Conservation (phyloP, 2,888 invertebrate genomes). For the Coleophora flavipennella region DNA sequence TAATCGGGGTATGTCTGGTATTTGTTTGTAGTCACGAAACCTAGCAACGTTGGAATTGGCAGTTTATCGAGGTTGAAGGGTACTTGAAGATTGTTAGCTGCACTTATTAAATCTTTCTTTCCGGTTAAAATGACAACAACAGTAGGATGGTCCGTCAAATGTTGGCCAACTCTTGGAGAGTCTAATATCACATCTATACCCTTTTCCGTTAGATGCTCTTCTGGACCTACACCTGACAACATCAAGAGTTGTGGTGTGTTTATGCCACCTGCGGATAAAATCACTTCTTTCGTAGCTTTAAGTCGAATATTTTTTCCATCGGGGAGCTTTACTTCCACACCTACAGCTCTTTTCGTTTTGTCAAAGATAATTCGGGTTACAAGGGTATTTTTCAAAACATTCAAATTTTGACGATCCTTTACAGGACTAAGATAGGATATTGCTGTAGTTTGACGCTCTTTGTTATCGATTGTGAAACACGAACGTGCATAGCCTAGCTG, state of each 20-base stretch:
- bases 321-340: constrained; percentile 28
- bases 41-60: constrained; percentile 23
- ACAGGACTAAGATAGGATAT: constrained; percentile 27
- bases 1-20: constrained; percentile 21
- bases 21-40: constrained; percentile 25
- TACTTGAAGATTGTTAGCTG: constrained; percentile 20
- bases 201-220: constrained; percentile 27
- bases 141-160: constrained; percentile 32
- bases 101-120: constrained; percentile 13
- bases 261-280: constrained; percentile 39
- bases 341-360: constrained; percentile 21
- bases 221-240: constrained; percentile 45
- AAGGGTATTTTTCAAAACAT: constrained; percentile 28
- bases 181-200: constrained; percentile 28
- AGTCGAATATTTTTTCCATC: constrained; percentile 19
- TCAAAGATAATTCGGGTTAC: constrained; percentile 32
- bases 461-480: constrained; percentile 24
- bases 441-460: constrained; percentile 30
- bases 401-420: constrained; percentile 26
- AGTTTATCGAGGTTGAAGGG: constrained; percentile 13
- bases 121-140: constrained; percentile 21
- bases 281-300: constrained; percentile 31
- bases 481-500: constrained; percentile 29
- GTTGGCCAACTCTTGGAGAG: constrained; percentile 34
- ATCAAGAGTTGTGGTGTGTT: constrained; percentile 44